Percentiles rank a stretch among this genome's conserved stretches.
phyloP scores from a whole-genome alignment of 1,140 invertebrate species.

The Cherax quadricarinatus region DNA sequence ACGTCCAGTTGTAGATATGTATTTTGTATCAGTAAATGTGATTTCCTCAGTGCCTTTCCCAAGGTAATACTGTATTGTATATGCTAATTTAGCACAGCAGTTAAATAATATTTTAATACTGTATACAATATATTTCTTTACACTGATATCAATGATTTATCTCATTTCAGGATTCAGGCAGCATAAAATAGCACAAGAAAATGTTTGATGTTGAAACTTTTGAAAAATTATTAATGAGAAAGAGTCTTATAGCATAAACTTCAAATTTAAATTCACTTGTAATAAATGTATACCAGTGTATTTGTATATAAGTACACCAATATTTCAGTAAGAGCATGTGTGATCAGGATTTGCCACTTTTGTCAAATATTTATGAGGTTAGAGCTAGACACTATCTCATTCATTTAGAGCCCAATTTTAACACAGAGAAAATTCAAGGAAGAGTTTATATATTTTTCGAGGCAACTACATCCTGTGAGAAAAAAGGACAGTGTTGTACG shows the following conservation, averaged over 20 bases:
- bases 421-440: constrained; percentile 73
- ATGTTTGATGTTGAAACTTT: neutral
- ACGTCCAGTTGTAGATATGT: too few species aligned
- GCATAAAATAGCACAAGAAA: neutral
- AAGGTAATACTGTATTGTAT: too few species aligned
- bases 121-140: too few species aligned
- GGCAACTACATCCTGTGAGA: constrained; percentile 46
- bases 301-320: neutral
- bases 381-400: constrained; percentile 74
- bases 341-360: constrained; percentile 50
- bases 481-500: constrained; percentile 73
- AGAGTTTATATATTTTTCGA: constrained; percentile 73
- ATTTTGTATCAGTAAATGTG: too few species aligned
- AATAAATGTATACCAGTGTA: neutral
- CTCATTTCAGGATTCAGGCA: neutral
- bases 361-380: constrained; percentile 55
- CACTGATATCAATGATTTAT: neutral
- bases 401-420: constrained; percentile 74
- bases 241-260: neutral
- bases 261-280: neutral
- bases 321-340: constrained; percentile 34
- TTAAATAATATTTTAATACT: too few species aligned
- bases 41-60: too few species aligned
- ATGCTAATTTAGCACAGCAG: too few species aligned
- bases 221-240: neutral